Conservation (phyloP, 2,113 vertebrate genomes). For the Pleuronectes platessa region DNA sequence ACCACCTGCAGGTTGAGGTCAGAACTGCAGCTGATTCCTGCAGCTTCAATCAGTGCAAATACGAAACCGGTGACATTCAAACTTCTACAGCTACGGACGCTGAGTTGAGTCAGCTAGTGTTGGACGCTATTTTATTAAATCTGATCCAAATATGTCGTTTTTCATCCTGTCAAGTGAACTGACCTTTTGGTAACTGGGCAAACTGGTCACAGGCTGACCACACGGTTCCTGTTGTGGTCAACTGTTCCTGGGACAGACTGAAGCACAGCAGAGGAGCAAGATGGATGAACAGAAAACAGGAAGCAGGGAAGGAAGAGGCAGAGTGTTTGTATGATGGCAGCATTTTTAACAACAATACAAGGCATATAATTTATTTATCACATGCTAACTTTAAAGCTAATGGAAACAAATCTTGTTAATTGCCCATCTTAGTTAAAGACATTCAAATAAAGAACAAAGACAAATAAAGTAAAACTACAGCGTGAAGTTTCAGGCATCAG, state of each 20-base stretch:
- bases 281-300: not conserved
- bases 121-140: not conserved
- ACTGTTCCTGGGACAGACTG: slow-evolving; percentile 88
- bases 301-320: not conserved
- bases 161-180: not conserved
- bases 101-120: too few species aligned
- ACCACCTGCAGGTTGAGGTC: not conserved
- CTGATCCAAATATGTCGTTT: not conserved
- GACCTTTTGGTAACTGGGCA: slow-evolving; percentile 86
- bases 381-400: too few species aligned
- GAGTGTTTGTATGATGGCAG: not conserved
- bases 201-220: slow-evolving; percentile 90
- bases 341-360: not conserved
- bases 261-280: not conserved
- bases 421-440: too few species aligned
- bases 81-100: not conserved
- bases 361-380: too few species aligned
- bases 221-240: slow-evolving; percentile 88
- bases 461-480: too few species aligned
- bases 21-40: not conserved
- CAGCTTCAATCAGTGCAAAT: not conserved
- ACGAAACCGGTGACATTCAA: not conserved
- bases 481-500: too few species aligned
- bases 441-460: too few species aligned
- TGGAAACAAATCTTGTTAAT: too few species aligned